Conservation (phyloP, 2,113 vertebrate species). For the Corythornis cristatus region DNA sequence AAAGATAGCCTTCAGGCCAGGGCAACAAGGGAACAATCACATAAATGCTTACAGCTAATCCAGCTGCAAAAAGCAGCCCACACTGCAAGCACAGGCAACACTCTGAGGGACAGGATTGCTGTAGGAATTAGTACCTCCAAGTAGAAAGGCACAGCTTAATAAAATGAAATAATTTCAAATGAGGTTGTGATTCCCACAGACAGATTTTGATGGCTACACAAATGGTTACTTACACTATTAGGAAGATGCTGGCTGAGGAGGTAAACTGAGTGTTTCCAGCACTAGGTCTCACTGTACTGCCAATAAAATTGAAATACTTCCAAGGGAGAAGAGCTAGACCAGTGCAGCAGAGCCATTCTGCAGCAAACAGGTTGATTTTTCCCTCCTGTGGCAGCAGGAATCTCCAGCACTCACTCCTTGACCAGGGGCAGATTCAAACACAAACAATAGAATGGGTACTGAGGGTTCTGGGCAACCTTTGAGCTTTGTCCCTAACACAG, state of each 20-base stretch:
- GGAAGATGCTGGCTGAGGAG: not conserved
- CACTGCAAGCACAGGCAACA: not conserved
- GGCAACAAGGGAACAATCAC: not conserved
- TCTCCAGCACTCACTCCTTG: not conserved
- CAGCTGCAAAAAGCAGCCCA: not conserved
- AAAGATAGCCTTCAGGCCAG: not conserved
- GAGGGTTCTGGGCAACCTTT: not conserved
- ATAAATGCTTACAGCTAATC: not conserved
- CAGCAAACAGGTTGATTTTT: not conserved
- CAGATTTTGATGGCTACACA: not conserved
- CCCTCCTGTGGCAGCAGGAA: not conserved
- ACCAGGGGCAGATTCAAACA: not conserved
- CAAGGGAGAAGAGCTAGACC: not conserved
- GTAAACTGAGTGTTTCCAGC: not conserved
- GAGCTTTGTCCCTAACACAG: not conserved
- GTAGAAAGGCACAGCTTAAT: not conserved
- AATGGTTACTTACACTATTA: not conserved
- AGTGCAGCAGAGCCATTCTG: not conserved
- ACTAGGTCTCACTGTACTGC: not conserved
- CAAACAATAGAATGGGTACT: fast-evolving
- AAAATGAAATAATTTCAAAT: not conserved
- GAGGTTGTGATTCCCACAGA: not conserved
- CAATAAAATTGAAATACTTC: not conserved
- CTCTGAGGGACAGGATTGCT: not conserved
- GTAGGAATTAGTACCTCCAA: not conserved